Base-by-base conservation (phyloP, 2,888 invertebrate genomes). In the Archaeoteleia sp. region DNA sequence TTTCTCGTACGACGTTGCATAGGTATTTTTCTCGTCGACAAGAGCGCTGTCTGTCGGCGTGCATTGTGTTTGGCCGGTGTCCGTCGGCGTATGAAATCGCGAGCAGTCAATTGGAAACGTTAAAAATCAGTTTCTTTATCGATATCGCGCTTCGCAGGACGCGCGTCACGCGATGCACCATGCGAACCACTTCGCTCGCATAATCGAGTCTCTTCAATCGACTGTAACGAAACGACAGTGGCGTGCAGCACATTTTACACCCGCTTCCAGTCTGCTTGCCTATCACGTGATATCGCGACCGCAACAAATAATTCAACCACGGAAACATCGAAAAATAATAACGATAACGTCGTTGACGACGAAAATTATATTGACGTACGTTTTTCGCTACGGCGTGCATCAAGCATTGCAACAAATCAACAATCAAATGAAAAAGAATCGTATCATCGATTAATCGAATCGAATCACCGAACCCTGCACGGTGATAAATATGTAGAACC, bases 111-210 rank as follows among this genome's bases (percentile, higher is more conserved):
- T 78, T 67, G 82, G 77, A 80, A 82, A 82, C 71, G 75, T 77
- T 79, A 81, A 82, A 82, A 81, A 82, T 82, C 78, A 81, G 78
- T 79, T 78, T 74, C 76, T 75, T 70, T 66, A 63, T 48, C 68
- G 61, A 60, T 51, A 49, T 66, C 63, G 49, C 65, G 63, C 67
- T 67, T 49, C 58, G 46, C 37, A 42, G 55, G 51, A 57, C 43
- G 54, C 63, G 39, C 53, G 55, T 46, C 48, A 49, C 61, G 42
- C 43, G 57, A 60, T 45, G 51, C 55, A 54, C 66, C 49, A 66
- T 65, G 43, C 65, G 66, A 60, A 49, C 69, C 69, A 65, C 57
- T 61, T 57, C 57, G 54, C 54, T 66, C 61, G 66, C 70, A 57
- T 66, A 61, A 69, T 66, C 65, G 65, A 69, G 65, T 54, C 65